Evolutionary conservation across 2,113 vertebrate genomes (phyloP), one percentile per base, ranked within the genome.

Genomic region (Solea senegalensis): DNA sequence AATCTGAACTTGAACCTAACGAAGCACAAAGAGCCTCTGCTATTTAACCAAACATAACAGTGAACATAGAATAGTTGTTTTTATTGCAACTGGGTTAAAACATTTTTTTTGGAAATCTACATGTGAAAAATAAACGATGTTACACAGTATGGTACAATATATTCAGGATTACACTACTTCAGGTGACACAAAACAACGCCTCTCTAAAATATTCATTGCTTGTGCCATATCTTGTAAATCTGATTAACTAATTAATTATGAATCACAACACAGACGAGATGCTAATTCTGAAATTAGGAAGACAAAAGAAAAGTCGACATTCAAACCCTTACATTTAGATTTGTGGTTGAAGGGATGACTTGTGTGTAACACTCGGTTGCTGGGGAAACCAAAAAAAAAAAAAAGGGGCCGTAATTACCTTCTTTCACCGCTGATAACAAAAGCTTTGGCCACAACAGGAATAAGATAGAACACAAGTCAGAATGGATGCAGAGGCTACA

Each of bases 31-130:
- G 3, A 34, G 34, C 34, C 34, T 34, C 3, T 34, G 34, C 34
- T 34, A 34, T 34, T 34, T 6, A 34, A 6, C 34, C 5, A 2
- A 69, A 16, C 28, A 64, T 34, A 11, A 50, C 3, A 57, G 52
- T 55, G 12, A 0, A 70, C 34, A 46, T 26, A 16, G 13, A 43
- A 70, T 52, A 51, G 10, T 43, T 63, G 2, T 53, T 52, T 86
- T 86, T 81, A 86, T 76, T 83, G 9, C 69, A 78, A 58, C 51
- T 4, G 7, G 10, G 66, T 9, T 83, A 70, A 76, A 64, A 81
- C 16, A 13, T 49, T 39, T 55, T 13, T 41, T 26, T 65, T 66
- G 34, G 67, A 81, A 79, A 72, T 76, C 27, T 78, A 82, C 48
- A 81, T 61, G 69, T 49, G 40, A 81, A 75, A 56, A 55, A 82